Evolutionary conservation across 2,797 vertebrate genomes (phyloP), one percentile per base, ranked within the genome.

Genomic region (Mormyrus proboscirostris): DNA sequence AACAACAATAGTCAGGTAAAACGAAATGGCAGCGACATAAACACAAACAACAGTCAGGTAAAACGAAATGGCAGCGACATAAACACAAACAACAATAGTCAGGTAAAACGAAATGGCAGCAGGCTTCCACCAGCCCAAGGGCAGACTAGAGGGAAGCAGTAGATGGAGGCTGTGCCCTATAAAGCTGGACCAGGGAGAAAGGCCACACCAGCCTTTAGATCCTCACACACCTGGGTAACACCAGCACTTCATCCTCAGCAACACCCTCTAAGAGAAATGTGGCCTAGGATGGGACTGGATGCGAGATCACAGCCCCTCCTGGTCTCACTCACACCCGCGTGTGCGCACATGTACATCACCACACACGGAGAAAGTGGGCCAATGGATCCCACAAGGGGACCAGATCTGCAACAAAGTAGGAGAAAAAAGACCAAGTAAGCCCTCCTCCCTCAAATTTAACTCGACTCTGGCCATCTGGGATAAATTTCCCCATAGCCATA

Each of bases 341-440:
- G 59, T 47, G 76, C 44, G 44, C 29, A 16, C 14, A 25, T 89
- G 73, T 69, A 90, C 82, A 57, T 53, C 14, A 12, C 44, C 83
- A 50, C 44, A 79, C n/a, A 33, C 1, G 12, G 19, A 53, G 62
- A 16, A 93, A 92, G 89, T 91, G 87, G 89, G 88, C 10, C 91
- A 91, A 55, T 16, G 89, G 87, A 59, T 88, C 89, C 90, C 91
- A 90, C 86, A 50, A 90, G 84, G 90, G 59, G 84, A 89, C 83
- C 89, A 84, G 88, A 89, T 90, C 41, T 51, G 76, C 86, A 87
- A 87, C 51, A 8, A 82, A 82, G 29, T 86, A 38, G 94, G 93
- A 91, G 90, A 90, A 94, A 94, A 94, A 76, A 93, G 93, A 91
- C 91, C 92, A 41, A 76, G 93, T 91, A 92, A 93, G 92, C 86